Conservation (phyloP, 1,140 invertebrate species). For the Bombus terrestris region DNA sequence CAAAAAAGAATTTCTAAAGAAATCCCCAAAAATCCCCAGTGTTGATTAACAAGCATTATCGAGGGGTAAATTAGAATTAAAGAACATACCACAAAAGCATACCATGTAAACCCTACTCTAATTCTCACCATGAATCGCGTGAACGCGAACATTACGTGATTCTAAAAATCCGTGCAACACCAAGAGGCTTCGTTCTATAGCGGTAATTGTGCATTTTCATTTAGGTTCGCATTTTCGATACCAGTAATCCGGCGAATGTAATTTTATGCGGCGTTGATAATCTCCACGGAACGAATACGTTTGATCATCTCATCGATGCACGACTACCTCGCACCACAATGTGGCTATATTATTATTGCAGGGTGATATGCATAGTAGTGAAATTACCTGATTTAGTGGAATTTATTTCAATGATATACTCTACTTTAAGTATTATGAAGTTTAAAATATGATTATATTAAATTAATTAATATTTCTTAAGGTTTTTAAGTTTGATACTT, state of each 20-base stretch:
- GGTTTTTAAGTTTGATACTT: too few species aligned
- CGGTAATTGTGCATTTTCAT: background rate
- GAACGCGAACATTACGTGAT: background rate
- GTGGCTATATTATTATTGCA: background rate
- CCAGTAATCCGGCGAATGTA: background rate
- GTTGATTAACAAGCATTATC: background rate
- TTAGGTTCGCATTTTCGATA: background rate
- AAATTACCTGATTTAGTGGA: background rate
- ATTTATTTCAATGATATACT: background rate
- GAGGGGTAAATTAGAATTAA: background rate
- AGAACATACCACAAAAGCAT: background rate
- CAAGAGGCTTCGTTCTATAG: background rate
- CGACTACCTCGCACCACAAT: background rate
- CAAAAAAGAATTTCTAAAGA: background rate
- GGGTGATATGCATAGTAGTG: too few species aligned
- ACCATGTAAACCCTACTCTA: background rate
- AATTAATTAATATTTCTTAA: too few species aligned
- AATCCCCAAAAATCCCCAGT: background rate
- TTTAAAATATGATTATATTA: too few species aligned
- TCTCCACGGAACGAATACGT: background rate
- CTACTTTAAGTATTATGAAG: too few species aligned
- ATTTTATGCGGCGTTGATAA: background rate
- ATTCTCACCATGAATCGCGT: background rate
- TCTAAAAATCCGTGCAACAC: conserved; percentile 2
- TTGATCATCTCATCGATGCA: background rate